Base-by-base conservation (phyloP, 2,113 vertebrate species). In the Ameiurus melas region DNA sequence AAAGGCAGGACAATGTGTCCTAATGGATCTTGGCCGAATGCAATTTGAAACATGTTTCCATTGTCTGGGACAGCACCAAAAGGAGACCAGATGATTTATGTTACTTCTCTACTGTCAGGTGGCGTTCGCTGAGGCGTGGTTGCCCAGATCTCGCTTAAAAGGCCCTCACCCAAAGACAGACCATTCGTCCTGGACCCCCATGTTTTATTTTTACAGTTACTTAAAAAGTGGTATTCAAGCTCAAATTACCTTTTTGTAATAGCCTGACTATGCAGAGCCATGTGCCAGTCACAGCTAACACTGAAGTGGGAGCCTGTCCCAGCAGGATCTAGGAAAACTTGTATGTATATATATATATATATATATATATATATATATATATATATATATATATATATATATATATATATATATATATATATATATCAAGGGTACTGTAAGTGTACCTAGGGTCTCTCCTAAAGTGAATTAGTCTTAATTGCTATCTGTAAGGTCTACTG, bases 191-290 rank as follows among this genome's bases (percentile, higher is more conserved):
- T 66, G 75, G 94, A 95, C 95, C 94, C 95, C 93, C 95, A 94
- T 96, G 94, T 94, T 95, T 95, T 93, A 95, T 94, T 95, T 95
- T 94, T 95, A 95, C 95, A 95, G 94, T 96, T 94, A 92, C 93
- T 94, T 91, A 87, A 91, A 94, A 89, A 95, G 94, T 92, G 95
- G 93, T 93, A 94, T 95, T 95, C 91, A 88, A 92, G 90, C 92
- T 96, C 92, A 79, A 90, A 93, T 96, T 95, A 93, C 95, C 93
- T 95, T 95, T 95, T 95, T 95, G 93, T 93, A 90, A 89, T 89
- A 91, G 86, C 90, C 93, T 94, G 92, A 95, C 94, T 94, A 94
- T 93, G 93, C 94, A 93, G 91, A 93, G 79, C 83, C 39, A 77
- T 70, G 86, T 93, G 91, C 87, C 93, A 92, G 81, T 93, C 91